Percentiles rank a stretch among this genome's conserved stretches.
Evolutionary conservation across 2,797 vertebrate genomes (phyloP).

Genomic region (Oreortyx pictus): DNA sequence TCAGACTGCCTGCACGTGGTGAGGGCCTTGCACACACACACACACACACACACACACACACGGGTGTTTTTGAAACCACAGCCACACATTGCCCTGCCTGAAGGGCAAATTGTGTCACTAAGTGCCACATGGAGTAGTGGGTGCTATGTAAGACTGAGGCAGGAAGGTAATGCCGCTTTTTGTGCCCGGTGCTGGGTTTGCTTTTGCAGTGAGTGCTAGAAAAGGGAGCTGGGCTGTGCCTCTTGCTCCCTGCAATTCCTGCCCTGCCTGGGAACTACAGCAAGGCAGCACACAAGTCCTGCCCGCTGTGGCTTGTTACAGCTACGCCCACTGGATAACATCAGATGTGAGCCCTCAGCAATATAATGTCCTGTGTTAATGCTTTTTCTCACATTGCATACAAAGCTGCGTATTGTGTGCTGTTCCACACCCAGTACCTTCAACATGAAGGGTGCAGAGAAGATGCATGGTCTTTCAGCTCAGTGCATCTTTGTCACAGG

Average conservation of each 20-base stretch:
- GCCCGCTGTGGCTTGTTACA: fast-evolving
- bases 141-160: fast-evolving
- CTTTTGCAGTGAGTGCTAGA: neutral
- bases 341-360: neutral
- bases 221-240: neutral
- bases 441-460: fast-evolving
- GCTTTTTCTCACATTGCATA: neutral
- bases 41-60: fast-evolving
- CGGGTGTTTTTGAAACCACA: fast-evolving
- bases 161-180: neutral
- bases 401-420: neutral
- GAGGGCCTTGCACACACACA: fast-evolving
- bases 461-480: fast-evolving
- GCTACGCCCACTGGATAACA: fast-evolving
- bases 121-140: neutral
- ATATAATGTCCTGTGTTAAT: fast-evolving
- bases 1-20: slow-evolving; percentile 21
- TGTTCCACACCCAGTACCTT: neutral
- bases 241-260: fast-evolving
- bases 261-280: fast-evolving
- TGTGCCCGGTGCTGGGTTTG: neutral
- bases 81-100: fast-evolving
- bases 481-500: neutral
- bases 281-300: fast-evolving
- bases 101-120: fast-evolving